phyloP scores from a whole-genome alignment of 2,113 vertebrate genomes.

The Setophaga kirtlandii region DNA sequence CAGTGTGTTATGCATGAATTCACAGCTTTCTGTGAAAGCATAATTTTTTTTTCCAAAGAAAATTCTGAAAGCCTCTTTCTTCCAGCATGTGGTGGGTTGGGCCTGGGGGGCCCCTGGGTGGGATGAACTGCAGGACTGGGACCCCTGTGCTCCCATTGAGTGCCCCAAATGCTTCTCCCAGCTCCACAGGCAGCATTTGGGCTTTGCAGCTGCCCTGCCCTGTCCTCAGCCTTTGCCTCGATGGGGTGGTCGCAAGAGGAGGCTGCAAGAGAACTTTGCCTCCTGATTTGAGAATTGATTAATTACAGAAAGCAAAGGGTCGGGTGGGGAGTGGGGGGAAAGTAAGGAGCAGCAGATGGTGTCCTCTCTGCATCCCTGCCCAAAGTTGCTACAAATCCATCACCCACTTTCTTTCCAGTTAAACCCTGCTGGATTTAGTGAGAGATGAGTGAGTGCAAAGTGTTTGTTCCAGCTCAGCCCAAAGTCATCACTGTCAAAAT shows the following conservation, averaged over 20 bases:
- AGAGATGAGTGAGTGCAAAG: neutral
- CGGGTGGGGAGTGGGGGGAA: neutral
- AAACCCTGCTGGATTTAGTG: neutral
- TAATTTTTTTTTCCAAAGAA: neutral
- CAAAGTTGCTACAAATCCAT: conserved; percentile 19
- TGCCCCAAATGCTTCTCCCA: neutral
- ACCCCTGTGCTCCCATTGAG: neutral
- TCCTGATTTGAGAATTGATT: neutral
- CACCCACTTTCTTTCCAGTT: neutral
- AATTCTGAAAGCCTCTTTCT: neutral
- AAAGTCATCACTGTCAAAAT: neutral
- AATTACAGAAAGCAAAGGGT: neutral
- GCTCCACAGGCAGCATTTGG: neutral
- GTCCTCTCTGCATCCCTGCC: conserved; percentile 21
- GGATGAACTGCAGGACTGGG: neutral
- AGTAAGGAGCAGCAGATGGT: conserved; percentile 19
- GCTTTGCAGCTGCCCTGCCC: neutral
- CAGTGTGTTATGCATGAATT: neutral
- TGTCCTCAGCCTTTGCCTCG: neutral
- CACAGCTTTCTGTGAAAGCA: neutral
- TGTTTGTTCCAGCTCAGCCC: neutral
- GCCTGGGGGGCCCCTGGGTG: neutral
- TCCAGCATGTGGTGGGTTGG: neutral
- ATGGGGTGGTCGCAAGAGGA: neutral
- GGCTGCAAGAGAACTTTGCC: neutral